Base-by-base conservation (phyloP, 2,113 vertebrate species). In the Psilopogon haemacephalus region DNA sequence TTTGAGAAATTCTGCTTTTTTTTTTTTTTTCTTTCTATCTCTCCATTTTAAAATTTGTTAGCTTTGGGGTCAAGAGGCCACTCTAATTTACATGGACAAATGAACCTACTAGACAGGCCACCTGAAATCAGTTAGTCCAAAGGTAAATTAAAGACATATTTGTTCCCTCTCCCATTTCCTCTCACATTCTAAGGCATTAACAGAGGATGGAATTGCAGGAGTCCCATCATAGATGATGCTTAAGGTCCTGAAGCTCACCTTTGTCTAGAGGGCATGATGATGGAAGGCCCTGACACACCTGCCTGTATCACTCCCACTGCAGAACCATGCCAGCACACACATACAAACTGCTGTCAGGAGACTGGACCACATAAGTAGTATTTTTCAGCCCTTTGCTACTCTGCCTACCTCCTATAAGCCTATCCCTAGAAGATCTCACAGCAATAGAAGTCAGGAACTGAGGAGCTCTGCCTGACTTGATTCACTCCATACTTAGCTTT, bases 131-230 rank as follows among this genome's bases (percentile, higher is more conserved):
- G 68, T 96, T 96, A 96, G 85, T 68, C 83, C 71, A 89, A 86
- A 89, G 60, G 75, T 88, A 96, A 95, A 95, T 95, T 77, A 93
- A 95, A 96, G 85, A 88, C 93, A 93, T 83, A 87, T 76, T 94
- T 85, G 64, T 28, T 37, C 33, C n/a, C 50, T 75, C 82, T 94
- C 58, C 37, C 48, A 75, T 79, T 89, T 95, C 84, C 63, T 87
- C 91, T 85, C 56, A 46, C 35, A 71, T 76, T 91, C 60, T 50
- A 91, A 83, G 52, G 78, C 72, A 89, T 76, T 87, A 78, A 80
- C 33, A 80, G 55, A 84, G 28, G 46, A 67, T 73, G 91, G 46
- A 85, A 72, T 70, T 83, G 59, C 91, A 89, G 50, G 8, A 17
- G 46, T 77, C 91, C 60, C 68, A 89, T 59, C 46, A 33, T 3